Percentiles rank a stretch among this genome's conserved stretches.
These are phyloP conservation scores for Xylota segnis DNA, from an alignment of 2,888 invertebrate genomes.

Conservation along the genomic window DNA sequence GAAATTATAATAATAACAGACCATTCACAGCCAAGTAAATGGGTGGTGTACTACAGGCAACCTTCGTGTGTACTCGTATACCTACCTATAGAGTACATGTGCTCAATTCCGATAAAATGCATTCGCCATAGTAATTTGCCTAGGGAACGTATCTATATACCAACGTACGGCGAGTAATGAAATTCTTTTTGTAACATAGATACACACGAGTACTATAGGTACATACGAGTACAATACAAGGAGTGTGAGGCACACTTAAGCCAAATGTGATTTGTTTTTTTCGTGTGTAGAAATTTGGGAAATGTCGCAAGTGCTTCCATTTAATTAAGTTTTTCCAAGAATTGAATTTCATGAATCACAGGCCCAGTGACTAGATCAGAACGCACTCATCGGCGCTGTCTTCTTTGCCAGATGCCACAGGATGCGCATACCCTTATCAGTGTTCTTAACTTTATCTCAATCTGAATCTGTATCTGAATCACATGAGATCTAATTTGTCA, in stretches of 20 bases:
- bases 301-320: constrained; percentile 5
- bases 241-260: constrained; percentile 25
- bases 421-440: constrained; percentile 42
- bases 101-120: constrained; percentile 59
- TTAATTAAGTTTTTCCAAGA: constrained; percentile 31
- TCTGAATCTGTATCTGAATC: constrained; percentile 29
- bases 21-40: constrained; percentile 59
- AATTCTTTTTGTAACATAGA: constrained; percentile 22
- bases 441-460: constrained; percentile 51
- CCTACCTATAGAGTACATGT: constrained; percentile 3
- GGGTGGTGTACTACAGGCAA: constrained; percentile 45
- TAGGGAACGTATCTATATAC: constrained; percentile 19
- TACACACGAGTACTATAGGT: background rate
- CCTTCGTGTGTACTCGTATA: constrained; percentile 31
- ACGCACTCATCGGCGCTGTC: constrained; percentile 2
- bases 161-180: background rate
- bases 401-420: background rate
- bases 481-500: constrained; percentile 44
- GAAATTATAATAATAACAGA: constrained; percentile 74
- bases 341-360: constrained; percentile 40
- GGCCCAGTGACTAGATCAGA: constrained; percentile 3
- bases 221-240: constrained; percentile 4
- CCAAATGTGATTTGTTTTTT: constrained; percentile 6
- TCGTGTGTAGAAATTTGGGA: background rate
- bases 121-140: constrained; percentile 48